These are phyloP conservation scores for Tetrapedia diversipes DNA, from an alignment of 2,888 invertebrate genomes.

Conservation along the genomic window DNA sequence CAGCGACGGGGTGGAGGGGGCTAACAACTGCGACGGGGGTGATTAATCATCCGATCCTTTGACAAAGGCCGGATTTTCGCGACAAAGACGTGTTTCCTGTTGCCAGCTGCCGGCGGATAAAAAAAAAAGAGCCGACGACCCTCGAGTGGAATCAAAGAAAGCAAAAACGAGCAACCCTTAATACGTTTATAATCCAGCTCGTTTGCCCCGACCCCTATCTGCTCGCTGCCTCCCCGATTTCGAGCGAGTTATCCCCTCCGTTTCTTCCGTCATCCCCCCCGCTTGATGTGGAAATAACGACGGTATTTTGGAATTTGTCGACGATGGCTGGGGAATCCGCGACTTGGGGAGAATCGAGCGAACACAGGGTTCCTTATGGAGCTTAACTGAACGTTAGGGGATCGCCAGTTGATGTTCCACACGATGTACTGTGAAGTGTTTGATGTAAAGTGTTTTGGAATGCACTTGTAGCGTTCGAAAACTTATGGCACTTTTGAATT, in stretches of 20 bases:
- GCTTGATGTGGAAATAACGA: constrained; percentile 9
- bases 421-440: too few relatives aligned
- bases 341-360: not conserved
- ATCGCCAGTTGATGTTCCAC: too few relatives aligned
- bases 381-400: too few relatives aligned
- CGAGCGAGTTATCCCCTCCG: not conserved
- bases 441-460: too few relatives aligned
- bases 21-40: constrained; percentile 37
- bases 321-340: not conserved
- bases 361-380: not conserved
- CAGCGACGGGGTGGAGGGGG: too few relatives aligned
- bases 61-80: constrained; percentile 66
- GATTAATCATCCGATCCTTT: constrained; percentile 67
- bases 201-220: constrained; percentile 15
- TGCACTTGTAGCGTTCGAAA: too few relatives aligned
- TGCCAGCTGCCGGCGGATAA: constrained; percentile 20
- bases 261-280: not conserved
- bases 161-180: constrained; percentile 27
- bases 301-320: not conserved
- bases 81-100: constrained; percentile 48
- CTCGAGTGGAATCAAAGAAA: constrained; percentile 34
- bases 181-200: constrained; percentile 41
- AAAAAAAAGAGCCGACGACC: constrained; percentile 32
- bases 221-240: not conserved
- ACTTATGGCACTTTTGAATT: too few relatives aligned